Conservation (phyloP, 1,140 invertebrate genomes). For the Panagrolaimus sp. region DNA sequence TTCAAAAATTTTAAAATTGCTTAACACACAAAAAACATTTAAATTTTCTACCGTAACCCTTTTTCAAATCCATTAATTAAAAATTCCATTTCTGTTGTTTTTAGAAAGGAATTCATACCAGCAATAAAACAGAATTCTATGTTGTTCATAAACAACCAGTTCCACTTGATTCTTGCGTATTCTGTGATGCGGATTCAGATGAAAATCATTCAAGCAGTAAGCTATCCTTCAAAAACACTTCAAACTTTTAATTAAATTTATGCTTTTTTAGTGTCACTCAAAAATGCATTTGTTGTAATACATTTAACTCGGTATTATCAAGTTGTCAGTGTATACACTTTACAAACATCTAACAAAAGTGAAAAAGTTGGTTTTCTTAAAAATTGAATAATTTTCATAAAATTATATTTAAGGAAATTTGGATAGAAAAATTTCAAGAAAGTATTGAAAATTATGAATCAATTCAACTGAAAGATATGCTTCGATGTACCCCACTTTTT, state of each 20-base stretch:
- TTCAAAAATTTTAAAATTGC: background rate
- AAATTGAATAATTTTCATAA: constrained; percentile 36
- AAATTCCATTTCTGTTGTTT: background rate
- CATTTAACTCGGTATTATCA: constrained; percentile 57
- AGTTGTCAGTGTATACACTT: constrained; percentile 51
- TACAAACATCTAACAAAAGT: constrained; percentile 41
- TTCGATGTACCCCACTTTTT: constrained; percentile 50
- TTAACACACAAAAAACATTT: constrained; percentile 15
- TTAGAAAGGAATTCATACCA: constrained; percentile 16
- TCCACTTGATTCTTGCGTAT: constrained; percentile 67
- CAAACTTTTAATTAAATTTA: background rate
- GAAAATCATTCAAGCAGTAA: constrained; percentile 61
- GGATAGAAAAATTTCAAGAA: constrained; percentile 58
- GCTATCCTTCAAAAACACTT: constrained; percentile 12
- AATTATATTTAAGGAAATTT: constrained; percentile 50
- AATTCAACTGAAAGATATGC: constrained; percentile 56
- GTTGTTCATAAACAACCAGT: constrained; percentile 68
- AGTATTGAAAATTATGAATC: constrained; percentile 56
- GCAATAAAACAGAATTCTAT: constrained; percentile 60
- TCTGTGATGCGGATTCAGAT: constrained; percentile 66
- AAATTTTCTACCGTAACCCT: constrained; percentile 7
- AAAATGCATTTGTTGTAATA: constrained; percentile 56
- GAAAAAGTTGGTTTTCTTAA: constrained; percentile 37
- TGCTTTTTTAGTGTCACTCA: constrained; percentile 41
- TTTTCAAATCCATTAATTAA: constrained; percentile 15